Base-by-base conservation (phyloP, 2,888 invertebrate genomes). In the Euproctis similis region DNA sequence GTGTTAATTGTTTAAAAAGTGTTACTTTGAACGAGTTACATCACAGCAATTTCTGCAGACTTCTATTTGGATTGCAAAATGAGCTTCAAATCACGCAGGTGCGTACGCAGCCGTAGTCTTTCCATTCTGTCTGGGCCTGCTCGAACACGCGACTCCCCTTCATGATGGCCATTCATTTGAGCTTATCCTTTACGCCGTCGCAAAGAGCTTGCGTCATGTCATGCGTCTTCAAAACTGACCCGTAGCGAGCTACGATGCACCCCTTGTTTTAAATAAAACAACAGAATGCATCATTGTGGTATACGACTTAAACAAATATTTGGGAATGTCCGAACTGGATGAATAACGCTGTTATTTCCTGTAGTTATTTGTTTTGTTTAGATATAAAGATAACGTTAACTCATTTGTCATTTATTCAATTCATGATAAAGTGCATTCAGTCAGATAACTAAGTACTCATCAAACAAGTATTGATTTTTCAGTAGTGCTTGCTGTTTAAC, bases 31-130 rank as follows among this genome's bases (percentile, higher is more conserved):
- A 63, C 59, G 64, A 64, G 81, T 85, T 85, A 85, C 85, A 85
- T 85, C 85, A 85, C 77, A 67, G 70, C 64, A 65, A 72, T 59
- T 59, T 72, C 50, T 55, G 59, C 60, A 64, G 71, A 68, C 53
- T 66, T 76, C 69, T 65, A 76, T 74, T 73, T 70, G 67, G 71
- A 70, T 69, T 68, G 65, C 70, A 73, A 74, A 72, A 84, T 84
- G 82, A 75, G 65, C 74, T 69, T 75, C 81, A 78, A 82, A 84
- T 81, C 91, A 93, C 93, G 92, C 93, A 95, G 93, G 94, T 94
- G 94, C 94, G 94, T 94, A 95, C 94, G 95, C 95, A 95, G 94
- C 89, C 93, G 93, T 93, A 92, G 89, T 90, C 90, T 88, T 86
- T 88, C 88, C 88, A 88, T 89, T 88, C 90, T 88, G 89, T 92